These are phyloP conservation scores for Eubucco bourcierii DNA, from an alignment of 2,113 vertebrate genomes.

Conservation along the genomic window DNA sequence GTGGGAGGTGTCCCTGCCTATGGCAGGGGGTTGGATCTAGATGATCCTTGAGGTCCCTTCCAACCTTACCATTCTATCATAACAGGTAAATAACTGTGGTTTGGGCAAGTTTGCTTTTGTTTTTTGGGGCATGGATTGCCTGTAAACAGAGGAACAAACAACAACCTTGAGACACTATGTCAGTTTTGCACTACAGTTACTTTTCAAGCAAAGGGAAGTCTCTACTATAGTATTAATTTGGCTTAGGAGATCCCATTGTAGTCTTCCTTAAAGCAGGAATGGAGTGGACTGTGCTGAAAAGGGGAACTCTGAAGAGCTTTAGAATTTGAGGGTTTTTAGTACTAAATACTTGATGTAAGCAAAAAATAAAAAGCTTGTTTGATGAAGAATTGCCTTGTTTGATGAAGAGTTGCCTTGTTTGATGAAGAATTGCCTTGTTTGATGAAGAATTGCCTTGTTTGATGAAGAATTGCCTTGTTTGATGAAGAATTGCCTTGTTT, in stretches of 20 bases:
- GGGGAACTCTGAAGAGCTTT: background rate
- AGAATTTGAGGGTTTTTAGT: background rate
- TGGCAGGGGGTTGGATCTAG: too few species aligned
- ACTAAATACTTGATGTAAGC: background rate
- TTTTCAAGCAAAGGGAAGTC: background rate
- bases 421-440: background rate
- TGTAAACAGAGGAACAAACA: background rate
- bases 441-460: background rate
- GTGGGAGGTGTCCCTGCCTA: too few species aligned
- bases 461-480: background rate
- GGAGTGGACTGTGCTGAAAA: background rate
- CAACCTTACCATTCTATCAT: background rate
- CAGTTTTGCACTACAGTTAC: background rate
- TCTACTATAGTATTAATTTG: background rate
- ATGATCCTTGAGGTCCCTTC: too few species aligned
- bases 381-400: background rate
- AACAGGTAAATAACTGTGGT: background rate
- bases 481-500: background rate
- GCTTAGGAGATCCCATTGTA: background rate
- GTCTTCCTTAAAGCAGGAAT: background rate
- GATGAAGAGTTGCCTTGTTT: background rate
- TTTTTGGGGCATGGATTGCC: background rate
- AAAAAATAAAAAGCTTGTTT: background rate
- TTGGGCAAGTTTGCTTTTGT: background rate
- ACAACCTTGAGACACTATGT: background rate